phyloP scores from a whole-genome alignment of 2,797 vertebrate genomes.

The Halcyon leucocephala region DNA sequence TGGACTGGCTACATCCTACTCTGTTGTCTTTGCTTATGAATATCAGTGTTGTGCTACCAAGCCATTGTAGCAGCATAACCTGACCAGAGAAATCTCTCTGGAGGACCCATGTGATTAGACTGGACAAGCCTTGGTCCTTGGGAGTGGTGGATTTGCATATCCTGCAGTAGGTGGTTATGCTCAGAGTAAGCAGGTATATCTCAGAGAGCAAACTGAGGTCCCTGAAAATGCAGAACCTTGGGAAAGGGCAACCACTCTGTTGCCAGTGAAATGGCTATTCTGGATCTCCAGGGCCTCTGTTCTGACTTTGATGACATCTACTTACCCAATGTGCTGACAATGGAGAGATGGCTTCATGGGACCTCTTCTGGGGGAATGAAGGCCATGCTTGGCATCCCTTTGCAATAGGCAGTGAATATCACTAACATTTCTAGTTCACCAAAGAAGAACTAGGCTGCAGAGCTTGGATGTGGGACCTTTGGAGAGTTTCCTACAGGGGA shows the following conservation, averaged over 20 bases:
- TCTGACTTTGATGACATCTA: not conserved
- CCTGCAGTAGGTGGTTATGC: not conserved
- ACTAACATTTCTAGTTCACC: not conserved
- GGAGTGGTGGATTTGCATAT: not conserved
- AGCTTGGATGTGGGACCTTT: not conserved
- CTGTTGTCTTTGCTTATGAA: not conserved
- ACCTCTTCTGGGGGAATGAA: not conserved
- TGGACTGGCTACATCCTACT: not conserved
- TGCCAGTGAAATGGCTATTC: not conserved
- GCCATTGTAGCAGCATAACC: not conserved
- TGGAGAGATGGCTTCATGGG: not conserved
- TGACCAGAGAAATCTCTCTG: not conserved
- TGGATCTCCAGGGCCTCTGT: not conserved
- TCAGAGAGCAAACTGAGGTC: not conserved
- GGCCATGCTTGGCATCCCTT: not conserved
- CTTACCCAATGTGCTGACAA: not conserved
- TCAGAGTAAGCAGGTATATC: not conserved
- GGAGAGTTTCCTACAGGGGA: not conserved
- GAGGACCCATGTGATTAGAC: rapidly evolving
- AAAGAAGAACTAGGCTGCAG: not conserved
- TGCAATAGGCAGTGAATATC: not conserved
- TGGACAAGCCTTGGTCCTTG: not conserved
- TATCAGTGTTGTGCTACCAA: not conserved
- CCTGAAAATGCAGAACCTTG: not conserved
- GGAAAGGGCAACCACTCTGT: not conserved